These are phyloP conservation scores for Craseonycteris thonglongyai DNA, from an alignment of 2,113 vertebrate species.

Conservation along the genomic window DNA sequence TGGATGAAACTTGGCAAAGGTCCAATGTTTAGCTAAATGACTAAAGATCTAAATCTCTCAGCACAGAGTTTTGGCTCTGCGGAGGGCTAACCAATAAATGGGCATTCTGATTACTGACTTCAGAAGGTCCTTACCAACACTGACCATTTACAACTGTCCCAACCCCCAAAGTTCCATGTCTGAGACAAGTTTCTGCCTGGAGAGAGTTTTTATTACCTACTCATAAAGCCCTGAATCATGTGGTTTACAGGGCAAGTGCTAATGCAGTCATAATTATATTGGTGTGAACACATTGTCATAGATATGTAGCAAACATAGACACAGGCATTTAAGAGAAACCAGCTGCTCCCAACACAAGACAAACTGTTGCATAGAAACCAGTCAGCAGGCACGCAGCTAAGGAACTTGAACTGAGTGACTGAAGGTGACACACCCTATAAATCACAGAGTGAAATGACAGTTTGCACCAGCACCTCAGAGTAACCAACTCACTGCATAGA, in stretches of 20 bases:
- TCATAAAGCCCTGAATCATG: slow-evolving; percentile 61
- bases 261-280: slow-evolving; percentile 71
- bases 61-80: neutral
- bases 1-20: slow-evolving; percentile 38
- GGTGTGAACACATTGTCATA: slow-evolving; percentile 57
- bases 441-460: slow-evolving; percentile 19
- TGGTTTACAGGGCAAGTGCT: slow-evolving; percentile 64
- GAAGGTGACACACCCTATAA: slow-evolving; percentile 15
- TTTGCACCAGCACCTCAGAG: neutral
- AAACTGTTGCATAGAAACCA: slow-evolving; percentile 8
- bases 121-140: slow-evolving; percentile 33
- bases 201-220: slow-evolving; percentile 67
- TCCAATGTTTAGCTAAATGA: slow-evolving; percentile 30
- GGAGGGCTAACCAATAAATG: slow-evolving; percentile 14
- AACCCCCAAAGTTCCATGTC: slow-evolving; percentile 1
- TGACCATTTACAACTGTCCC: slow-evolving; percentile 30
- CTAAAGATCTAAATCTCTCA: slow-evolving; percentile 42
- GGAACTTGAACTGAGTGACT: slow-evolving; percentile 41
- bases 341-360: slow-evolving; percentile 36
- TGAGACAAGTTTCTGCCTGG: slow-evolving; percentile 66
- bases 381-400: neutral
- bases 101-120: slow-evolving; percentile 39
- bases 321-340: slow-evolving; percentile 46
- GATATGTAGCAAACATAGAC: slow-evolving; percentile 35
- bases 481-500: neutral